Evolutionary conservation across 2,797 vertebrate genomes (phyloP).

Genomic region (Falco berigora): DNA sequence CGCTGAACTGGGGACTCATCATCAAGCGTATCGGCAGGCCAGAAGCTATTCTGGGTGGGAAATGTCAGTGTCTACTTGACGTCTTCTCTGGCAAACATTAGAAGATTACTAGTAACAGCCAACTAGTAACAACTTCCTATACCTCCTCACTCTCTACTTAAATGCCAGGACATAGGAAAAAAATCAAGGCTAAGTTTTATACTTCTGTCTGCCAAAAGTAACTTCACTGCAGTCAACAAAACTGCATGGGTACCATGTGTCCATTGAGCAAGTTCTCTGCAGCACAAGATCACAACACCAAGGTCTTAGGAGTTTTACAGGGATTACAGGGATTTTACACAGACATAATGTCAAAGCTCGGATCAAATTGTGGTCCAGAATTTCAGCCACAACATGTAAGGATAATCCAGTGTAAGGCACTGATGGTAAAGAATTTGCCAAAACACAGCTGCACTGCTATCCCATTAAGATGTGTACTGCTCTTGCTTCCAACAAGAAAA

Average conservation of each 20-base stretch:
- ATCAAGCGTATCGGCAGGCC: not conserved
- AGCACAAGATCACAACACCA: not conserved
- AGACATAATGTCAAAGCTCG: not conserved
- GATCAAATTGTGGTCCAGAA: fast-evolving
- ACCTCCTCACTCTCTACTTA: not conserved
- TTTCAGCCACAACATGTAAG: not conserved
- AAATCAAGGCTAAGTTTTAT: not conserved
- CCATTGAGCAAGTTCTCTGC: not conserved
- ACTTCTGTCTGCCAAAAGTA: not conserved
- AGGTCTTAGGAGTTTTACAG: not conserved
- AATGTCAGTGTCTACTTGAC: not conserved
- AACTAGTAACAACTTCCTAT: not conserved
- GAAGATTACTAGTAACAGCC: not conserved
- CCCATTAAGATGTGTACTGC: not conserved
- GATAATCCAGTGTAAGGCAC: not conserved
- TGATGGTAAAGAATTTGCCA: not conserved
- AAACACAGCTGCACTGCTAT: not conserved
- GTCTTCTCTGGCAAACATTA: not conserved
- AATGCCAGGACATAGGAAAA: not conserved
- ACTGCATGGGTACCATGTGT: not conserved
- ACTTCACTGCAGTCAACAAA: not conserved
- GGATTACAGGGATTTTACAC: not conserved
- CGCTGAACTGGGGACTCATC: not conserved
- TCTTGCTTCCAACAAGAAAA: not conserved
- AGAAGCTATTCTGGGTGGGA: not conserved